Evolutionary conservation across 2,797 vertebrate genomes (phyloP), one percentile per base, ranked within the genome.

Genomic region (Alca torda): DNA sequence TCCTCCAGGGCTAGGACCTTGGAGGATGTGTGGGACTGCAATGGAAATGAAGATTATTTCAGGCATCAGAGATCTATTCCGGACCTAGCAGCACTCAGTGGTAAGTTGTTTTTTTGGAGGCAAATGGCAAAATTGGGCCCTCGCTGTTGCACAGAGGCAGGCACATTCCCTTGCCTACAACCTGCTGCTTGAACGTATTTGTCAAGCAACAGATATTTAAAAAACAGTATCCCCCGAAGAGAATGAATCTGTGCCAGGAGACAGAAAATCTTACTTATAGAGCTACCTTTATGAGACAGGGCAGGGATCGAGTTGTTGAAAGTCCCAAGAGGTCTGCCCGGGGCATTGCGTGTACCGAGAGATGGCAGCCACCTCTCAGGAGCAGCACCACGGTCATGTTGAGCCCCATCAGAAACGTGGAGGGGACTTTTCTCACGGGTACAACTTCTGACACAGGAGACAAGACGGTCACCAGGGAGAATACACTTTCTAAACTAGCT

Each of bases 341-440:
- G 72, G n/a, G 31, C 17, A 18, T 13, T 26, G 50, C 31, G 41
- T 45, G 19, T 7, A 45, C 6, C 0, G 0, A 64, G 56, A 56
- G 54, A 28, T 1, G 18, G 24, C 18, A 65, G 33, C 4, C 37
- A 39, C 21, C 12, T 25, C 13, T 46, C 46, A 53, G 20, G 64
- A 20, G 41, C 41, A 76, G 53, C 54, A 64, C 15, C 31, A 18
- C 0, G 1, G n/a, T n/a, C 69, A 33, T 15, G 21, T 54, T 33
- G 14, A 84, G 30, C 16, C 26, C 35, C 59, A 28, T 17, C 31
- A 73, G 59, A 86, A 78, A 60, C 0, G 0, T 6, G 16, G 28
- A 63, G 30, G 19, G 13, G 20, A 33, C 17, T n/a, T 74, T 65
- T 64, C 43, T 83, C 31, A 50, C 0, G 0, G 10, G 10, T 73